These are phyloP conservation scores for Limonius californicus DNA, from an alignment of 1,140 invertebrate genomes.

Conservation along the genomic window DNA sequence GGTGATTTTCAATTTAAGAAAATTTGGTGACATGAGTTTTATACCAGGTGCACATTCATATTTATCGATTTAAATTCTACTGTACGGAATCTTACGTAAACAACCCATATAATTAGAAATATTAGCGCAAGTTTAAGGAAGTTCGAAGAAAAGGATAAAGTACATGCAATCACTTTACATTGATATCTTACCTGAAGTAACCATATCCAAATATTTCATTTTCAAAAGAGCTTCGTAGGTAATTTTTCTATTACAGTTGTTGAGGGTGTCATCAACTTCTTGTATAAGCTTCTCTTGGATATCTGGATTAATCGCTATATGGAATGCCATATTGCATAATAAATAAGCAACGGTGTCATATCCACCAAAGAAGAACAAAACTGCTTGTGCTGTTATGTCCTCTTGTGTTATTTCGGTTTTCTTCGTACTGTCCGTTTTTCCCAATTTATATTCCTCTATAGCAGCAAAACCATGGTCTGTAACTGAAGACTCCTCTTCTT, in stretches of 20 bases:
- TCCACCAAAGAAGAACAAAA: conserved; percentile 45
- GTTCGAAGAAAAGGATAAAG: too few relatives aligned
- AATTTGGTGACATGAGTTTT: too few relatives aligned
- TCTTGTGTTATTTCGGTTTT: too few relatives aligned
- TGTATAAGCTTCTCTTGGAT: conserved; percentile 46
- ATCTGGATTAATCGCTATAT: conserved; percentile 52
- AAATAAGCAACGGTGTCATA: conserved; percentile 44
- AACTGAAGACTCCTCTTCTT: conserved; percentile 40
- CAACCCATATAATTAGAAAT: too few relatives aligned
- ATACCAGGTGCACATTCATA: too few relatives aligned
- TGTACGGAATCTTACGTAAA: too few relatives aligned
- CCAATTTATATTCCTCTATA: too few relatives aligned
- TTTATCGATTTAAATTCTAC: too few relatives aligned
- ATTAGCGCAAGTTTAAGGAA: too few relatives aligned
- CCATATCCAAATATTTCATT: conserved; percentile 50
- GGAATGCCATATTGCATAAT: conserved; percentile 42
- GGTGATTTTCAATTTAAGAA: too few relatives aligned
- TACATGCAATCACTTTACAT: too few relatives aligned
- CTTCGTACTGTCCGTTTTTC: too few relatives aligned
- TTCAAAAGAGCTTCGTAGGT: conserved; percentile 46
- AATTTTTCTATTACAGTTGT: conserved; percentile 35
- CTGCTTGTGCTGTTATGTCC: conserved; percentile 38
- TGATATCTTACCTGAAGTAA: conserved; percentile 48
- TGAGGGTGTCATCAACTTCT: conserved; percentile 43
- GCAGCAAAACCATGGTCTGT: conserved; percentile 32